Percentiles rank a stretch among this genome's conserved stretches.
Evolutionary conservation across 1,140 invertebrate genomes (phyloP).

Genomic region (Whitmania pigra): DNA sequence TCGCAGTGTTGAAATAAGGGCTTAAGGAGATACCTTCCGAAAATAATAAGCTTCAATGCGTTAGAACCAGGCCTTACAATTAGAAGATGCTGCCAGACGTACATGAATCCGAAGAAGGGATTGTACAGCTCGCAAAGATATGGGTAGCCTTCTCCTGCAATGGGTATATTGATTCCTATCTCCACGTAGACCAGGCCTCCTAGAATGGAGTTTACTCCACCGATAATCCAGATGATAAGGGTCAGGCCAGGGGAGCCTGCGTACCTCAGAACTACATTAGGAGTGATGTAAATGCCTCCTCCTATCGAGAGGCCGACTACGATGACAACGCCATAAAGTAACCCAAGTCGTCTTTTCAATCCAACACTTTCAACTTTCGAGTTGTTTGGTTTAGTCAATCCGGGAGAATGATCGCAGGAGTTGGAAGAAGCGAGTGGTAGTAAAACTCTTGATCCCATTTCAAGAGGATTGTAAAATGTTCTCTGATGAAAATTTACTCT

Average conservation of each 20-base stretch:
- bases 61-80: slow-evolving; percentile 61
- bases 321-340: slow-evolving; percentile 25
- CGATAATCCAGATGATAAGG: slow-evolving; percentile 61
- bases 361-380: background rate
- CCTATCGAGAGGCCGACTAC: slow-evolving; percentile 28
- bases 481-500: too few species aligned
- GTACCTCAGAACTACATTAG: slow-evolving; percentile 64
- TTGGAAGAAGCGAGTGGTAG: too few species aligned
- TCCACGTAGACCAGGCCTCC: slow-evolving; percentile 27
- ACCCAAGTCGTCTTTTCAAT: slow-evolving; percentile 23
- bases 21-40: slow-evolving; percentile 39
- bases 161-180: slow-evolving; percentile 24
- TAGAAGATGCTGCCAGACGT: slow-evolving; percentile 25
- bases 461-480: too few species aligned
- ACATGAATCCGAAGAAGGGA: slow-evolving; percentile 24
- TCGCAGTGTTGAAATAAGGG: slow-evolving; percentile 36
- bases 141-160: slow-evolving; percentile 27
- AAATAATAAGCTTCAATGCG: slow-evolving; percentile 38
- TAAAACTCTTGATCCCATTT: too few species aligned
- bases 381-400: too few species aligned
- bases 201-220: slow-evolving; percentile 61
- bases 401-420: too few species aligned
- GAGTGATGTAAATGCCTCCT: slow-evolving; percentile 86
- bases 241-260: slow-evolving; percentile 66
- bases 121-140: slow-evolving; percentile 24